Conservation (phyloP, 1,140 invertebrate genomes). For the Drosophila truncata region DNA sequence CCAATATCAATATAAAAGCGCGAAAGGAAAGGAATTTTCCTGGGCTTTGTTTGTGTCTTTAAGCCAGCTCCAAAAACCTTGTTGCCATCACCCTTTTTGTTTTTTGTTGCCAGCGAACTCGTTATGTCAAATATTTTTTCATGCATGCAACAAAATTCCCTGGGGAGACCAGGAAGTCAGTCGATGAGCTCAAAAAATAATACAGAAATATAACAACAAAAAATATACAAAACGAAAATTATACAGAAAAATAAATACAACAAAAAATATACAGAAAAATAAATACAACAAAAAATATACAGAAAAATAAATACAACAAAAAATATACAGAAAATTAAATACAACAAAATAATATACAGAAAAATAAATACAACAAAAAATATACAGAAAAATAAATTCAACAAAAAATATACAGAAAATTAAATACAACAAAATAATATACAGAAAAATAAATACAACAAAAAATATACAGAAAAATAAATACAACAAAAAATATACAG, state of each 20-base stretch:
- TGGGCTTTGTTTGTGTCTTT: constrained; percentile 2
- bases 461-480: neutral
- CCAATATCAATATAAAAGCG: constrained; percentile 51
- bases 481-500: neutral
- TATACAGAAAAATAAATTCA: neutral
- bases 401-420: neutral
- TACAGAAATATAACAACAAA: constrained; percentile 8
- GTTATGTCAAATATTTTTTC: constrained; percentile 47
- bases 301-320: neutral
- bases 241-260: neutral
- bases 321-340: constrained; percentile 8
- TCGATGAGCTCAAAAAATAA: constrained; percentile 37
- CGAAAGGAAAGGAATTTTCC: neutral
- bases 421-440: constrained; percentile 8
- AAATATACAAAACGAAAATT: neutral
- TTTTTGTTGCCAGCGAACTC: neutral
- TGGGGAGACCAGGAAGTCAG: constrained; percentile 63
- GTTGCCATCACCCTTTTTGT: neutral
- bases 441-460: neutral
- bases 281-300: neutral
- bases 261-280: too few species aligned
- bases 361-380: neutral
- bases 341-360: neutral
- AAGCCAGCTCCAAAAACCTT: neutral
- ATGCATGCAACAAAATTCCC: constrained; percentile 77